These are phyloP conservation scores for Drosophila elegans DNA, from an alignment of 1,140 invertebrate genomes.

Conservation along the genomic window DNA sequence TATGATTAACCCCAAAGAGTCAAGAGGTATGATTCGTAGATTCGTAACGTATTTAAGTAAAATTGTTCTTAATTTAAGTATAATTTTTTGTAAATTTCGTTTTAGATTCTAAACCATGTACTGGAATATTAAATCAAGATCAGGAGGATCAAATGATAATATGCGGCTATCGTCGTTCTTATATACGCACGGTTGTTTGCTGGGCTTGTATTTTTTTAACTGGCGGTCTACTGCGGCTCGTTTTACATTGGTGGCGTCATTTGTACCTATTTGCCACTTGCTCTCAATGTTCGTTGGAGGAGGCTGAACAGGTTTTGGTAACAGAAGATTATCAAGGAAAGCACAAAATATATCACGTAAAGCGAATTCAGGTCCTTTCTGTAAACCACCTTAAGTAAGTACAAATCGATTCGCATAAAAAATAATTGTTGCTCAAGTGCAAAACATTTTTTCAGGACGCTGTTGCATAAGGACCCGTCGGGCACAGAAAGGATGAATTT, in stretches of 20 bases:
- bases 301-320: conserved; percentile 92
- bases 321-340: conserved; percentile 90
- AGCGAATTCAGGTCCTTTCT: conserved; percentile 85
- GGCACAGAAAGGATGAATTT: neutral
- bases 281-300: conserved; percentile 88
- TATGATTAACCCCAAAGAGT: conserved; percentile 44
- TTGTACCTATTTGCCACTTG: conserved; percentile 91
- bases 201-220: conserved; percentile 89
- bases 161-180: conserved; percentile 87
- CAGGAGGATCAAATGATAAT: conserved; percentile 90
- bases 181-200: conserved; percentile 86
- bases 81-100: neutral
- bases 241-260: conserved; percentile 95
- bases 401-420: neutral
- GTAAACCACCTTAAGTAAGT: conserved; percentile 69
- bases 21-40: conserved; percentile 48
- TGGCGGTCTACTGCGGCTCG: conserved; percentile 90
- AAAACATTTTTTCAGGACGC: conserved; percentile 26
- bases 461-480: conserved; percentile 1
- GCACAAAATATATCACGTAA: conserved; percentile 89
- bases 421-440: neutral
- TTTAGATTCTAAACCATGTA: conserved; percentile 63
- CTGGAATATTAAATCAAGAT: conserved; percentile 86
- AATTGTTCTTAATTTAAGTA: neutral
- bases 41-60: neutral